Evolutionary conservation across 2,113 vertebrate genomes (phyloP), one percentile per base, ranked within the genome.

Genomic region (Tachysurus fulvidraco): DNA sequence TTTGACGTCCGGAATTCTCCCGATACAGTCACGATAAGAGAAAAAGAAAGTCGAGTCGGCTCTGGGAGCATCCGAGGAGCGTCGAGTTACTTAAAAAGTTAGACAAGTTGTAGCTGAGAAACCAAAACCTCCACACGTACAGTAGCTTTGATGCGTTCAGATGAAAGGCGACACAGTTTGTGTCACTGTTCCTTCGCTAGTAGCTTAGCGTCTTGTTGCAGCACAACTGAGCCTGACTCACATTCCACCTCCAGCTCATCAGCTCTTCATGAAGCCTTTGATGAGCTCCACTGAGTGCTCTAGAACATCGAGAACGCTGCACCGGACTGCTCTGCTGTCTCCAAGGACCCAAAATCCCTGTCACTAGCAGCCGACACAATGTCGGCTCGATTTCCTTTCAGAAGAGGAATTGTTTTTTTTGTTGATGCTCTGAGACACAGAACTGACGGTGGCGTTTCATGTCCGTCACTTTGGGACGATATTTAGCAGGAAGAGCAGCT

Each of bases 401-500:
- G 62, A 52, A 44, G 16, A 16, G 25, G 73, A 62, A 78, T 87
- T 89, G 79, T 77, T 89, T 23, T 23, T 74, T 44, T 10, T 41
- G 14, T 16, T 13, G 12, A 28, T 11, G 7, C 23, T 62, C 12
- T 82, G 44, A 25, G 55, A 62, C 36, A 59, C 78, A 30, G 12
- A 55, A 12, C 12, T 88, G 90, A n/a, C 23, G 23, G 19, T 13
- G 44, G 73, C 44, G 10, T n/a, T 44, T 94, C 92, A 93, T 93
- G 90, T 90, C 77, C 10, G 83, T 59, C 92, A 89, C 90, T 50
- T 85, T 76, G 91, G 88, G 88, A 92, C 90, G 92, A 76, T 62
- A 91, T 90, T 90, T 89, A 88, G 91, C 59, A 88, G 65, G 50
- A 44, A n/a, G 73, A 74, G 71, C 55, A 94, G 93, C 93, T 95